Evolutionary conservation across 2,113 vertebrate species (phyloP).

Genomic region (Mesembrinibis cayennensis): DNA sequence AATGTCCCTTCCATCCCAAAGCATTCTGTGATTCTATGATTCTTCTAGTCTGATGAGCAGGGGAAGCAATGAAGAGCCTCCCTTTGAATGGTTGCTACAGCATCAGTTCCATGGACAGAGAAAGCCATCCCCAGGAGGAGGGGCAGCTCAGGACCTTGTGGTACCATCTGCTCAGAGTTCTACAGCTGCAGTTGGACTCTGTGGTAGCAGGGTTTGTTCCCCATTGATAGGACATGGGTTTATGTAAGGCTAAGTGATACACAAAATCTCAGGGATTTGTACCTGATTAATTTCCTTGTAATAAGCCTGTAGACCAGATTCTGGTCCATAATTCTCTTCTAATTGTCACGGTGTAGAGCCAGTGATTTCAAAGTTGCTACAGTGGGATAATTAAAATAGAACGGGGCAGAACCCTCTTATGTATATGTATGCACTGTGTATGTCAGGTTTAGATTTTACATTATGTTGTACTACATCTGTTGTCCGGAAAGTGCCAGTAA

Average conservation of each 20-base stretch:
- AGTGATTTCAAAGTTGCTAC: neutral
- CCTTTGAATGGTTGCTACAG: neutral
- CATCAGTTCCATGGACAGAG: neutral
- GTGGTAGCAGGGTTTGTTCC: neutral
- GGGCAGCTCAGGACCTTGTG: neutral
- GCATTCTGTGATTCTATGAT: too few relatives aligned
- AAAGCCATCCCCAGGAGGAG: neutral
- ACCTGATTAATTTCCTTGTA: neutral
- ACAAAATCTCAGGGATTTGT: neutral
- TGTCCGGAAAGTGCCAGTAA: neutral
- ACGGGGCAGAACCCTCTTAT: neutral
- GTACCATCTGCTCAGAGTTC: neutral
- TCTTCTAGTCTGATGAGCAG: neutral
- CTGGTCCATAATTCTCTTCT: slow-evolving; percentile 1
- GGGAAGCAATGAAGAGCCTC: neutral
- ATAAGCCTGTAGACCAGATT: neutral
- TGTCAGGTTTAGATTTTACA: neutral
- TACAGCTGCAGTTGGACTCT: neutral
- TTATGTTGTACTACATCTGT: neutral
- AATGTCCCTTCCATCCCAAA: too few relatives aligned
- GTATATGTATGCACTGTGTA: neutral
- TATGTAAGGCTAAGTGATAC: neutral
- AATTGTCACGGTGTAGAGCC: neutral
- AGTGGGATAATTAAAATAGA: neutral
- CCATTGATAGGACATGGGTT: neutral